Conservation (phyloP, 2,797 vertebrate genomes). For the Ctenopoma kingsleyae region DNA sequence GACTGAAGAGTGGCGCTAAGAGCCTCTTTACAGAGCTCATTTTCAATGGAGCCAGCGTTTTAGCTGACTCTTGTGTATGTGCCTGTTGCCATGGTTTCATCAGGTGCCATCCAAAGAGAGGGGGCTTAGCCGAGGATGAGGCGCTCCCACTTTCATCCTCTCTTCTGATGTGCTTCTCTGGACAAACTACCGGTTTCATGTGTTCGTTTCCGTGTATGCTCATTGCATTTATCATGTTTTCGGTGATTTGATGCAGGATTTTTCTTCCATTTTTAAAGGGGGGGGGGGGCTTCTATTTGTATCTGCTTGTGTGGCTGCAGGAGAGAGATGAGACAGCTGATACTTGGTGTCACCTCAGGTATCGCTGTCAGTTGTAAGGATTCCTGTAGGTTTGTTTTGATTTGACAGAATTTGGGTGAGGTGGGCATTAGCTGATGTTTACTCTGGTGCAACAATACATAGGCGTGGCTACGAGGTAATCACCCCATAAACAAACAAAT, state of each 20-base stretch:
- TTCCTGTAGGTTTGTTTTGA: slow-evolving; percentile 71
- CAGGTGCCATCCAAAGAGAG: slow-evolving; percentile 72
- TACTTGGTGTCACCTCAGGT: slow-evolving; percentile 42
- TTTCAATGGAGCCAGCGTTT: slow-evolving; percentile 64
- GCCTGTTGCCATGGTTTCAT: slow-evolving; percentile 86
- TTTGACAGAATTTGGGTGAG: slow-evolving; percentile 59
- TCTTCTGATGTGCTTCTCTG: slow-evolving; percentile 53
- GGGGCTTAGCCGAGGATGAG: slow-evolving; percentile 70
- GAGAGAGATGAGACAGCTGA: slow-evolving; percentile 52
- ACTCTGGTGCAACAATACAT: slow-evolving; percentile 41
- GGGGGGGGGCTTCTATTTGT: slow-evolving; percentile 35
- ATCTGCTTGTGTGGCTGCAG: slow-evolving; percentile 15
- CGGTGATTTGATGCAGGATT: slow-evolving; percentile 5
- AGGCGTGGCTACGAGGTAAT: slow-evolving; percentile 70
- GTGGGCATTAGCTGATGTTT: slow-evolving; percentile 71
- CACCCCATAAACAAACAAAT: slow-evolving; percentile 67
- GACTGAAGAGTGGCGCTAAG: slow-evolving; percentile 49
- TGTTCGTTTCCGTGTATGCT: slow-evolving; percentile 22
- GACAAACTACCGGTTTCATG: slow-evolving; percentile 30
- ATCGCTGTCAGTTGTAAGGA: slow-evolving; percentile 29
- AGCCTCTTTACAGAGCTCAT: slow-evolving; percentile 53
- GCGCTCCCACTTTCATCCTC: slow-evolving; percentile 67
- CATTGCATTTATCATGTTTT: slow-evolving; percentile 7
- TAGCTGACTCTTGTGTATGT: slow-evolving; percentile 74
- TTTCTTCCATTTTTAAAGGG: slow-evolving; percentile 3